Base-by-base conservation (phyloP, 2,113 vertebrate species). In the Protobothrops flavoviridis region DNA sequence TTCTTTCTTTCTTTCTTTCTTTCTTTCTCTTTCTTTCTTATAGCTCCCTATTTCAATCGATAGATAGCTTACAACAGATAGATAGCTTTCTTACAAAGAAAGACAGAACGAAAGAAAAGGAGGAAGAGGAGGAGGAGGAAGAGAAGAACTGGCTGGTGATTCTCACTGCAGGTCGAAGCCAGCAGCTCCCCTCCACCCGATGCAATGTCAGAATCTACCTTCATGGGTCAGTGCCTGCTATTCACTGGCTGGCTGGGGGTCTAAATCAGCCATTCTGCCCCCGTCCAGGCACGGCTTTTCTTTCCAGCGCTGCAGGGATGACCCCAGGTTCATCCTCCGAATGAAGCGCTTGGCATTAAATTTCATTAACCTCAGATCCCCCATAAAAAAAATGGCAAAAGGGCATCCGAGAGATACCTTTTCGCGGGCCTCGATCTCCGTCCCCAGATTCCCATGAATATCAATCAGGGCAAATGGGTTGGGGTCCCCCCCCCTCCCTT, bases 191-290 rank as follows among this genome's bases (percentile, higher is more conserved):
- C 98, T 99, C 99, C 98, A 97, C 97, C 98, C n/a, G 99, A 50
- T 50, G 99, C 99, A 99, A 99, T 99, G 99, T 98, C 98, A 98
- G 98, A 99, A 99, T 99, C 99, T 99, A 99, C 98, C 98, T 99
- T 99, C 98, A 99, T 97, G 99, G 98, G 98, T 98, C 98, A 98
- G 95, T 98, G 98, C 97, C 93, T 98, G 98, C 98, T 97, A 98
- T 98, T 97, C 97, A 97, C 96, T 98, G 97, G 97, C 98, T 98
- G 98, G 98, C 96, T 97, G 95, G 97, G 92, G 98, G 98, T 98
- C 98, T 99, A 99, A 99, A 99, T 99, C 99, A 99, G 99, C 98
- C 97, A 98, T 97, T 97, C 96, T 95, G 98, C 97, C 98, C 98
- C 98, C 98, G 12, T 97, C 97, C 96, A 98, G 98, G 98, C 98